phyloP scores from a whole-genome alignment of 2,888 invertebrate genomes.

The Phengaris arion region DNA sequence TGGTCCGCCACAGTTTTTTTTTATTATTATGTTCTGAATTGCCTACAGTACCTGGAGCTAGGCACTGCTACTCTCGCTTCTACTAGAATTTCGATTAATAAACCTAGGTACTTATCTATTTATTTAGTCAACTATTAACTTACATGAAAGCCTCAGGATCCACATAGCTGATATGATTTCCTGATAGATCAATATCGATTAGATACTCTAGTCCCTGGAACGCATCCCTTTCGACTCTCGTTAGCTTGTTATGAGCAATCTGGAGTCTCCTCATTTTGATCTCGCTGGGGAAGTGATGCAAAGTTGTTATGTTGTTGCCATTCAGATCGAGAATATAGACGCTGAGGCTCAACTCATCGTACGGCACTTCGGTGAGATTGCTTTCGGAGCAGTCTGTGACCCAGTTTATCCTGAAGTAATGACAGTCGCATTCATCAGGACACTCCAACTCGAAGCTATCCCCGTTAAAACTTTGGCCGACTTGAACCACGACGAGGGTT shows the following conservation, averaged over 20 bases:
- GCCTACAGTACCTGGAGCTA: too few relatives aligned
- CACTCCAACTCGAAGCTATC: constrained; percentile 84
- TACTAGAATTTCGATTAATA: too few relatives aligned
- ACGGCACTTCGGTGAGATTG: constrained; percentile 84
- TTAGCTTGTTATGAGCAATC: constrained; percentile 83
- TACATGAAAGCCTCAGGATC: constrained; percentile 84
- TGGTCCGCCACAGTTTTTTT: too few relatives aligned
- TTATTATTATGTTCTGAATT: too few relatives aligned
- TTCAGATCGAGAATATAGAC: constrained; percentile 86
- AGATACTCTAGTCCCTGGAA: constrained; percentile 83
- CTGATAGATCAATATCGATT: constrained; percentile 85
- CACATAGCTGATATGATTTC: constrained; percentile 81
- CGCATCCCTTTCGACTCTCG: constrained; percentile 79
- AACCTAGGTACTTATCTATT: too few relatives aligned
- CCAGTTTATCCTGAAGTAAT: constrained; percentile 88
- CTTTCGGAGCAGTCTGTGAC: constrained; percentile 88
- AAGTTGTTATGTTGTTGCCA: constrained; percentile 81
- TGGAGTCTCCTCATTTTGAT: constrained; percentile 85
- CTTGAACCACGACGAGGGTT: constrained; percentile 50
- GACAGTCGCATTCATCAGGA: constrained; percentile 86
- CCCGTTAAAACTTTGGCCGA: constrained; percentile 74
- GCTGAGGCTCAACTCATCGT: constrained; percentile 83
- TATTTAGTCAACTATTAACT: constrained; percentile 47
- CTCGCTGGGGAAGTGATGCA: constrained; percentile 82
- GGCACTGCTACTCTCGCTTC: too few relatives aligned